These are phyloP conservation scores for Acanthurus tractus DNA, from an alignment of 2,797 vertebrate species.

Conservation along the genomic window DNA sequence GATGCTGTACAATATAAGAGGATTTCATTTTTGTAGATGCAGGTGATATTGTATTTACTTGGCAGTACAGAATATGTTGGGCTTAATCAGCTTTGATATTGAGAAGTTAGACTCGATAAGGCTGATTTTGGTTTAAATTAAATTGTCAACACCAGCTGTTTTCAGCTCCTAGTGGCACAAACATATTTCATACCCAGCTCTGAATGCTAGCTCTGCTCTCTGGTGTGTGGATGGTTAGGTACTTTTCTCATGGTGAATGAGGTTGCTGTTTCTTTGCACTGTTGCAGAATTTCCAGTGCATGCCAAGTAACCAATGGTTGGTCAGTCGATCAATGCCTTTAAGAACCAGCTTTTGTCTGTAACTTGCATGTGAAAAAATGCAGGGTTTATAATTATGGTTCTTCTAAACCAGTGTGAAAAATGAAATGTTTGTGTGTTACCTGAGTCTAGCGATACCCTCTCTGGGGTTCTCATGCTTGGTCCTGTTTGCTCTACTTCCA, in stretches of 20 bases:
- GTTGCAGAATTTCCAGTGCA: background rate
- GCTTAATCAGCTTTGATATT: background rate
- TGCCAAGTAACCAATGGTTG: background rate
- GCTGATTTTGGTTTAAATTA: background rate
- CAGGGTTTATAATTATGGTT: background rate
- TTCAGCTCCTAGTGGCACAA: background rate
- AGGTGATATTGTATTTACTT: background rate
- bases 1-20: background rate
- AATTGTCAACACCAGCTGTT: background rate
- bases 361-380: background rate
- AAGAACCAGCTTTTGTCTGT: background rate
- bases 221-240: background rate
- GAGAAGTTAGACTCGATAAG: background rate
- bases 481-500: constrained; percentile 90
- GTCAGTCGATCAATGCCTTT: background rate
- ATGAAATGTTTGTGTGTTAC: constrained; percentile 73
- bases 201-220: background rate
- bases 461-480: constrained; percentile 87
- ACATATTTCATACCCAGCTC: background rate
- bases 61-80: background rate
- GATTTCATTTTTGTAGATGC: background rate
- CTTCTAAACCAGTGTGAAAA: background rate
- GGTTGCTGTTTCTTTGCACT: background rate
- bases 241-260: background rate
- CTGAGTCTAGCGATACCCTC: constrained; percentile 92